Conservation (phyloP, 2,797 vertebrate genomes). For the Rhodeus uyekii region DNA sequence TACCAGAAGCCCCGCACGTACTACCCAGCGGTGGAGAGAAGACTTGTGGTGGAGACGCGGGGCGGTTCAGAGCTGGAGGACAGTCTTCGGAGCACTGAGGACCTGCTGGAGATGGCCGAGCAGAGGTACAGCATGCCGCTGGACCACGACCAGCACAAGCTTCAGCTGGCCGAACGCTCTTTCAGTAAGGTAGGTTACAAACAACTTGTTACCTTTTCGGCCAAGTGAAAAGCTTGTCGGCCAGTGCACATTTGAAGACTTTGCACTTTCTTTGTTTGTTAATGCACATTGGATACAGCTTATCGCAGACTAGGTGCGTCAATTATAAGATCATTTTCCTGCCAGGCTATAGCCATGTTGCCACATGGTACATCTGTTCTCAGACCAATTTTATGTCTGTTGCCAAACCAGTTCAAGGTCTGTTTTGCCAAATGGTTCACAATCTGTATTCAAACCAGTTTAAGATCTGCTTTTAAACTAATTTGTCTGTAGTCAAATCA, state of each 20-base stretch:
- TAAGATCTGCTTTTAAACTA: background rate
- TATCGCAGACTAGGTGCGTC: background rate
- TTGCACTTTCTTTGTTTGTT: background rate
- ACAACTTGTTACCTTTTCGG: background rate
- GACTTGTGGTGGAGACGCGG: constrained; percentile 85
- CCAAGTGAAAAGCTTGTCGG: background rate
- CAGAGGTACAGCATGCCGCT: constrained; percentile 54
- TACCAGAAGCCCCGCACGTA: constrained; percentile 94
- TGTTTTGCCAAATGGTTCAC: background rate
- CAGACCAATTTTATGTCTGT: background rate
- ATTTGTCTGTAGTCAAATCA: background rate
- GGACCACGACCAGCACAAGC: constrained; percentile 64
- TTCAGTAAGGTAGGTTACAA: constrained; percentile 2
- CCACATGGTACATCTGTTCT: background rate
- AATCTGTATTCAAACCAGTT: background rate
- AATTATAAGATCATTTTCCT: background rate
- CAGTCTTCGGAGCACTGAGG: constrained; percentile 78
- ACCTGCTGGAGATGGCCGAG: constrained; percentile 71
- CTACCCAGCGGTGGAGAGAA: constrained; percentile 86
- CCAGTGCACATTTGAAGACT: background rate
- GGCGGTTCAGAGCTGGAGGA: constrained; percentile 79
- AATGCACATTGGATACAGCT: background rate
- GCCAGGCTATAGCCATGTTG: background rate
- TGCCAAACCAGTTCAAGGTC: background rate
- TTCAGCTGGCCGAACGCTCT: constrained; percentile 33